Base-by-base conservation (phyloP, 2,888 invertebrate genomes). In the Amaurobius ferox region DNA sequence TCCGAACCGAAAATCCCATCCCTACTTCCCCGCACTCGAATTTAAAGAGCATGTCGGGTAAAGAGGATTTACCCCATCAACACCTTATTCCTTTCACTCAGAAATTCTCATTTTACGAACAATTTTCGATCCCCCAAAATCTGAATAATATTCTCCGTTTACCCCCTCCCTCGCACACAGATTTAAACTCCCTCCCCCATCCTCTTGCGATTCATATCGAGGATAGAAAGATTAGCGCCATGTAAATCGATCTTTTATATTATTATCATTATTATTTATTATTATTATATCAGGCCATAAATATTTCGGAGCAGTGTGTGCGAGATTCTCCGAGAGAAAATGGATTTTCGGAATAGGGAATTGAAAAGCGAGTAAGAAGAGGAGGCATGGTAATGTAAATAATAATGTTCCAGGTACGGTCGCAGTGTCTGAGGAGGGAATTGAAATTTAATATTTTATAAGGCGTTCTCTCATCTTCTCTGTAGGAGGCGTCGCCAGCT, bases 171-270 rank as follows among this genome's bases (percentile, higher is more conserved):
- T 39, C 73, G 26, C 29, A 28, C 32, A 39, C 64, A n/a, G 39
- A 39, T 26, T 28, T 44, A n/a, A 29, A 13, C 40, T 48, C 72
- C 29, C 26, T 28, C 29, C 30, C 48, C 29, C 67, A 32, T 39
- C 32, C 29, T 44, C 44, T 71, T 26, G 48, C 48, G 32, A 85
- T 76, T 85, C 83, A 85, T 85, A 85, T 85, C 83, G 35, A n/a
- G n/a, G 13, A 32, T 26, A 39, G 72, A 55, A 44, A 85, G 83
- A 85, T 85, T 85, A 85, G 72, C 66, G 67, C 66, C 71, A 28
- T 85, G 77, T 85, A 85, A 85, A 78, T 78, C 83, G 77, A 85
- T 77, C 83, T 66, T 77, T 76, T 71, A 80, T 80, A 67, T 85
- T 85, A 77, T 72, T 77, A 85, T 85, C 77, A 85, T 83, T 77